A percentile compares a stretch with the other conserved stretches of the same genome.
Conservation (phyloP, 2,797 vertebrate species). For the Oreochromis grahami region DNA sequence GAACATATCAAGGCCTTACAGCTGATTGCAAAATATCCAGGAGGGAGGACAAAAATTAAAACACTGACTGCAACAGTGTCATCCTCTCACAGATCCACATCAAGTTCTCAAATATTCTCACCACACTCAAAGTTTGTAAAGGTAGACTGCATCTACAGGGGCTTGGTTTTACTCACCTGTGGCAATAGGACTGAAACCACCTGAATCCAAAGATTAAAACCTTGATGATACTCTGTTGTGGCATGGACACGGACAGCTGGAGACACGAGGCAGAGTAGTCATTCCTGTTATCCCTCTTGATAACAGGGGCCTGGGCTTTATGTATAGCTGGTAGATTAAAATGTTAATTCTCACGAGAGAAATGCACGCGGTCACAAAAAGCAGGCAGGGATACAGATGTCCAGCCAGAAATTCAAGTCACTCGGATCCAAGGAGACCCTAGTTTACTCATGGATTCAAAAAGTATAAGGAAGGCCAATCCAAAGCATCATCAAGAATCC, state of each 20-base stretch:
- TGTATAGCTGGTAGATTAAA: neutral
- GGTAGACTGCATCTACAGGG: neutral
- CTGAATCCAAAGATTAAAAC: neutral
- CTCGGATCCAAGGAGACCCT: neutral
- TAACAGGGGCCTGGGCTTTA: neutral
- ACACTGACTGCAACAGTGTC: neutral
- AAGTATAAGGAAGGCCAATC: neutral
- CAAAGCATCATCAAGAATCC: neutral
- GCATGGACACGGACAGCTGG: neutral
- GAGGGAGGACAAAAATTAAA: neutral
- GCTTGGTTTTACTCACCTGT: neutral
- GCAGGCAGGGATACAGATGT: neutral
- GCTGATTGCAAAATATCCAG: neutral
- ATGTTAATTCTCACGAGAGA: neutral
- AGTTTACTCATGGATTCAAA: neutral
- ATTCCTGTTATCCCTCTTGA: neutral
- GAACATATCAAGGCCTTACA: neutral
- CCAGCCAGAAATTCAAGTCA: neutral
- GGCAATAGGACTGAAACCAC: neutral
- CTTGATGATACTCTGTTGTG: neutral
- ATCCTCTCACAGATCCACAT: neutral
- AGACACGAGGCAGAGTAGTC: accelerated
- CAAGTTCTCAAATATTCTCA: neutral
- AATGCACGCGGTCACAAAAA: accelerated
- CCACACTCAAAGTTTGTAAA: neutral